Evolutionary conservation across 2,113 vertebrate genomes (phyloP).

Genomic region (Phodopus roborovskii): DNA sequence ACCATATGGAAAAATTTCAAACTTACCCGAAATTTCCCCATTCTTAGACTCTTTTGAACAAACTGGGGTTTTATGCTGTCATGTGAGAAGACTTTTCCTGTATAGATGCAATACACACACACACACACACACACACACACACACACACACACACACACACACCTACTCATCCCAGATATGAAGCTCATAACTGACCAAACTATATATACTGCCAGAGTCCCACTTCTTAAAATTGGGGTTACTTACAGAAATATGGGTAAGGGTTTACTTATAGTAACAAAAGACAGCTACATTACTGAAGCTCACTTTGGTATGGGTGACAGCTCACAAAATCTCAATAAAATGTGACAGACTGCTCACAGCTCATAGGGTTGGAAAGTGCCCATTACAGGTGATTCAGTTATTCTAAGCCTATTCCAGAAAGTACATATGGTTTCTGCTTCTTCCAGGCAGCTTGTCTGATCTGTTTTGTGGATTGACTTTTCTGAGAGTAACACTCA

Average conservation of each 20-base stretch:
- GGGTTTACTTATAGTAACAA: background rate
- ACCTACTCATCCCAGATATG: background rate
- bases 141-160: background rate
- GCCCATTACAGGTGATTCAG: background rate
- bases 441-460: background rate
- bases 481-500: background rate
- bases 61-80: too few relatives aligned
- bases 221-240: background rate
- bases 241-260: background rate
- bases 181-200: background rate
- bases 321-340: background rate
- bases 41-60: background rate
- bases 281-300: background rate
- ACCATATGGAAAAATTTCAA: background rate
- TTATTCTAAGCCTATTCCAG: background rate
- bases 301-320: background rate
- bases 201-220: background rate
- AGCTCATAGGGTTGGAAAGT: background rate
- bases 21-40: background rate
- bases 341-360: background rate
- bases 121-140: background rate
- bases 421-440: background rate
- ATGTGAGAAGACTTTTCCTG: background rate
- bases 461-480: background rate
- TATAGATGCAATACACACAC: background rate